Conservation (phyloP, 2,888 invertebrate species). For the Gymnoscelis rufifasciata region DNA sequence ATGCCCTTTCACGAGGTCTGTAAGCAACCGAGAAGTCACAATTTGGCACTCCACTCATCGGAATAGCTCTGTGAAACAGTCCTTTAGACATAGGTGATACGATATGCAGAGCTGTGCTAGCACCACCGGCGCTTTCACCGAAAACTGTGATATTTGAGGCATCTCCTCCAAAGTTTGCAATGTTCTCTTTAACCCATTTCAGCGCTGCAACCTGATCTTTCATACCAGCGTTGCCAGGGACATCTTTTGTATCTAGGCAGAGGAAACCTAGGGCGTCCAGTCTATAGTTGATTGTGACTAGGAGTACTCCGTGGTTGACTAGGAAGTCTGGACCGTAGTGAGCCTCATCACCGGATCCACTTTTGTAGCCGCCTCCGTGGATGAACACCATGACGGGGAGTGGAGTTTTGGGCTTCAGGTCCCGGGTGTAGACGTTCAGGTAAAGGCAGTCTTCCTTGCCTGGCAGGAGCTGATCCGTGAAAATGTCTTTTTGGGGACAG, state of each 20-base stretch:
- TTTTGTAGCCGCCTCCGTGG: slow-evolving; percentile 48
- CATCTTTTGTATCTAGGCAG: slow-evolving; percentile 68
- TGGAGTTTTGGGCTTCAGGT: slow-evolving; percentile 29
- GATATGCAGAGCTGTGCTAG: slow-evolving; percentile 38
- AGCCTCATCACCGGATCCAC: slow-evolving; percentile 56
- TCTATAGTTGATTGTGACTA: slow-evolving; percentile 79
- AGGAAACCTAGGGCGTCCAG: slow-evolving; percentile 76
- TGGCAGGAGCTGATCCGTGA: slow-evolving; percentile 28
- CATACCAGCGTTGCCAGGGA: slow-evolving; percentile 79
- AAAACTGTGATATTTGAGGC: slow-evolving; percentile 44
- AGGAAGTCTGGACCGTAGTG: slow-evolving; percentile 76
- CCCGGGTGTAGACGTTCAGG: slow-evolving; percentile 48
- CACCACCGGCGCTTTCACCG: slow-evolving; percentile 50
- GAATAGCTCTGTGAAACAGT: slow-evolving; percentile 46
- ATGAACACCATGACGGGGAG: slow-evolving; percentile 53
- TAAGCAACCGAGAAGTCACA: slow-evolving; percentile 41
- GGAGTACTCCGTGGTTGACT: slow-evolving; percentile 68
- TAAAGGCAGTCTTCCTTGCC: slow-evolving; percentile 50
- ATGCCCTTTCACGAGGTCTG: slow-evolving; percentile 38
- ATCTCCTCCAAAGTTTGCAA: slow-evolving; percentile 45
- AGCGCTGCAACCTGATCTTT: slow-evolving; percentile 56
- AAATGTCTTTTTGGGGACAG: slow-evolving; percentile 45
- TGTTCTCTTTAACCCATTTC: slow-evolving; percentile 46
- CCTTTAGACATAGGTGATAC: slow-evolving; percentile 53
- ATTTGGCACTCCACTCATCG: slow-evolving; percentile 47